These are phyloP conservation scores for Micropoecilia bifurca DNA, from an alignment of 2,797 vertebrate genomes.

Conservation along the genomic window DNA sequence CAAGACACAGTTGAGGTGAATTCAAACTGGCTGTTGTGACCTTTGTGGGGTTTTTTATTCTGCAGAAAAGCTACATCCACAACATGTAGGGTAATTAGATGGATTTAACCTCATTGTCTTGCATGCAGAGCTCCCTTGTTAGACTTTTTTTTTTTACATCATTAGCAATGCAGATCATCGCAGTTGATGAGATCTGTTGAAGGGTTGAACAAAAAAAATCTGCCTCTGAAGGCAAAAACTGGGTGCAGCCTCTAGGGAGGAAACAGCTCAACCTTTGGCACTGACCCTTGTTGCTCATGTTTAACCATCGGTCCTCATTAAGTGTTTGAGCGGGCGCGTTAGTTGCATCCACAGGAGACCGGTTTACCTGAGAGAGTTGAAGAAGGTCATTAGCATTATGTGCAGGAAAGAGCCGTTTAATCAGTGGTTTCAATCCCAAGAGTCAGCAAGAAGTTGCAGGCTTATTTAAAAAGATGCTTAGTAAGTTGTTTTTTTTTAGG, in stretches of 20 bases:
- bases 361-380: slow-evolving; percentile 43
- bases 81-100: slow-evolving; percentile 3
- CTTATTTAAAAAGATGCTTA: neutral
- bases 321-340: slow-evolving; percentile 12
- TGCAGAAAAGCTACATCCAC: neutral
- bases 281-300: slow-evolving; percentile 45
- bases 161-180: slow-evolving; percentile 74
- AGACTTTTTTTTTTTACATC: neutral
- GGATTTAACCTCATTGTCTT: slow-evolving; percentile 52
- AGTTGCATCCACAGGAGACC: slow-evolving; percentile 27
- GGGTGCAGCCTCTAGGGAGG: slow-evolving; percentile 28
- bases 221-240: slow-evolving; percentile 53
- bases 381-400: slow-evolving; percentile 37
- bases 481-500: neutral
- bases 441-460: slow-evolving; percentile 18
- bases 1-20: slow-evolving; percentile 1
- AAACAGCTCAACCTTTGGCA: slow-evolving; percentile 20
- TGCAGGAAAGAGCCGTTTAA: slow-evolving; percentile 12
- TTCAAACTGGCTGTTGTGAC: slow-evolving; percentile 3
- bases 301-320: slow-evolving; percentile 48
- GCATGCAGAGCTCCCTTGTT: slow-evolving; percentile 5
- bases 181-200: slow-evolving; percentile 40
- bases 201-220: slow-evolving; percentile 25
- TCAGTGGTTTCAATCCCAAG: slow-evolving; percentile 24
- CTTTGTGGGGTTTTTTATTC: neutral